phyloP scores from a whole-genome alignment of 2,113 vertebrate species.

The Neotoma lepida region DNA sequence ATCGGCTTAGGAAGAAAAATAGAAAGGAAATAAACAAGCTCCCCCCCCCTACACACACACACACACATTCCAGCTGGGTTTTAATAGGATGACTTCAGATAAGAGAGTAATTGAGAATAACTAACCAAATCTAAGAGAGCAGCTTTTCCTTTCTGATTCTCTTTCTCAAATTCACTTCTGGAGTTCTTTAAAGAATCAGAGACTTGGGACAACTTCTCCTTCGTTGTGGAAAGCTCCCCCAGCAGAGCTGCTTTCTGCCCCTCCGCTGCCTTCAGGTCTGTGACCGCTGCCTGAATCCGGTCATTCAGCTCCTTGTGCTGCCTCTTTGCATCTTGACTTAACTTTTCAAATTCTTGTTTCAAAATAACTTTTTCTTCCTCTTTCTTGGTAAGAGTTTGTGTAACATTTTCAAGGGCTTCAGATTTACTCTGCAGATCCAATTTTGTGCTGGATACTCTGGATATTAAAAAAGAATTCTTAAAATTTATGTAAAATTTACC shows the following conservation, averaged over 20 bases:
- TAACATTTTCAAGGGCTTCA: constrained; percentile 86
- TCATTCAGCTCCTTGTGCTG: constrained; percentile 87
- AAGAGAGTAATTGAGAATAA: constrained; percentile 70
- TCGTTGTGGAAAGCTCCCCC: constrained; percentile 89
- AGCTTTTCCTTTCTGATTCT: constrained; percentile 89
- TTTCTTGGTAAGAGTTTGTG: constrained; percentile 86
- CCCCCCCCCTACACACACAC: neutral
- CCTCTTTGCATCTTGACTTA: constrained; percentile 86
- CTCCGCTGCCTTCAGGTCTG: constrained; percentile 88
- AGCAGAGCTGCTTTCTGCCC: constrained; percentile 87
- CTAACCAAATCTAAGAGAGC: constrained; percentile 91
- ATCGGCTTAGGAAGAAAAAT: neutral
- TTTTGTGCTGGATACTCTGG: constrained; percentile 87
- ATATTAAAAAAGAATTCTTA: constrained; percentile 54
- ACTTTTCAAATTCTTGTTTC: constrained; percentile 88
- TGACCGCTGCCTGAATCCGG: constrained; percentile 84
- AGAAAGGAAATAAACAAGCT: neutral
- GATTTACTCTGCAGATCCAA: constrained; percentile 91
- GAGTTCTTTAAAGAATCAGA: constrained; percentile 89
- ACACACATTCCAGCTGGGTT: neutral
- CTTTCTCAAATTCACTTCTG: constrained; percentile 90
- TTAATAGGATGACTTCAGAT: constrained; percentile 41
- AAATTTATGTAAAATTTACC: constrained; percentile 37
- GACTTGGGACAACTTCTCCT: constrained; percentile 88
- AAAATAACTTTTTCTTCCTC: constrained; percentile 87